Base-by-base conservation (phyloP, 2,113 vertebrate genomes). In the Salvelinus namaycush region DNA sequence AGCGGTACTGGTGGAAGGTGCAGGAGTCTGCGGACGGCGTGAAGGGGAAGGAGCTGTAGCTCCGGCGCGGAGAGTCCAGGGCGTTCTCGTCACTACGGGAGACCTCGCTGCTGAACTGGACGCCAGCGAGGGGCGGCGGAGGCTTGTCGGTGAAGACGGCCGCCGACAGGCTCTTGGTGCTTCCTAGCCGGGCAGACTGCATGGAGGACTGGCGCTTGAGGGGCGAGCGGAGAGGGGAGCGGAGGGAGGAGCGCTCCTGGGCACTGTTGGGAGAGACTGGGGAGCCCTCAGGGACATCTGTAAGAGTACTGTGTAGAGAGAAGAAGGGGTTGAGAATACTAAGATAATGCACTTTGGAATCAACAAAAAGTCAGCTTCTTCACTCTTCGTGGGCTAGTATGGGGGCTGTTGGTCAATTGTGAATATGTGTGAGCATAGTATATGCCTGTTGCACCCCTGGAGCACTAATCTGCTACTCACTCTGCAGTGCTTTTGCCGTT, bases 1-100 rank as follows among this genome's bases (percentile, higher is more conserved):
- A 99, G 73, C 97, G 97, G 87, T 98, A 98, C 65, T 98, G 97
- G 85, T 97, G 98, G 89, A 99, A 99, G 0, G 97, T 98, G 88
- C 93, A 97, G 0, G 98, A 99, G 85, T 99, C 98, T 0, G 96
- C 97, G 22, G 97, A 98, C 0, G 97, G 97, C 0, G 97, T 98
- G 81, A 97, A 98, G 0, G 98, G 98, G 72, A 99, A 99, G 1
- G 97, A 98, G 44, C 98, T 96, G 29, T 98, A 98, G 91, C 98
- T 99, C 78, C 96, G 93, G 34, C 96, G 95, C 85, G 97, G 98
- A 0, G 97, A 99, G 74, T 99, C 97, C 72, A 98, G 90, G 26
- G 98, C 96, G 0, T 98, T 98, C 84, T 98, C 97, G 0, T 99
- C 96, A 44, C 97, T 98, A 70, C 97, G 95, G 68, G 97, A 99